Conservation (phyloP, 2,113 vertebrate species). For the Pterophyllum scalare region DNA sequence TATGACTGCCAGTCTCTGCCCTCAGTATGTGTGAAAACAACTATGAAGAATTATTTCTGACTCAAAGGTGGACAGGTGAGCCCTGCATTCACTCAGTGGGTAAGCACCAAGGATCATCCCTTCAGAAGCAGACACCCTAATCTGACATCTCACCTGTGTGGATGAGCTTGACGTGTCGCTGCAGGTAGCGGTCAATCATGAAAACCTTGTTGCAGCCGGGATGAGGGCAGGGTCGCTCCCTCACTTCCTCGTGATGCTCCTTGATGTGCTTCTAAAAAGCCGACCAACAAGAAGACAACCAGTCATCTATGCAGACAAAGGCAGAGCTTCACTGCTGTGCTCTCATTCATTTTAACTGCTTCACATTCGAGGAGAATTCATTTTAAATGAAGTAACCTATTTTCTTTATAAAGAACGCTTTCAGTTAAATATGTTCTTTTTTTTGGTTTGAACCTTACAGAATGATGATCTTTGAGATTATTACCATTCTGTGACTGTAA, state of each 20-base stretch:
- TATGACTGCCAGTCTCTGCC: no score
- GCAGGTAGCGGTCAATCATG: constrained; percentile 97
- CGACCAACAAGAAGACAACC: background rate
- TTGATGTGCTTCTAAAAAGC: constrained; percentile 92
- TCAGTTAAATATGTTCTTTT: background rate
- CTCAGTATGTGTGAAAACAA: background rate
- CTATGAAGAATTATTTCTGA: background rate
- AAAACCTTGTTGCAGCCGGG: constrained; percentile 99
- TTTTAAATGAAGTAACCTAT: background rate
- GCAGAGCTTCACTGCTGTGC: background rate
- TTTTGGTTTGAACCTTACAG: background rate
- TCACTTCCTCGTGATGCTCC: constrained; percentile 94
- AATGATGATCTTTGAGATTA: background rate
- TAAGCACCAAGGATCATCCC: background rate
- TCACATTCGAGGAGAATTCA: background rate
- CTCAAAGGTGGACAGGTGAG: background rate
- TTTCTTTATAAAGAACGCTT: no score
- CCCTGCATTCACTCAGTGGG: no score
- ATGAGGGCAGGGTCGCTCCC: constrained; percentile 94
- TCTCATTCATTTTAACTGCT: background rate
- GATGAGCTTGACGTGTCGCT: constrained; percentile 95
- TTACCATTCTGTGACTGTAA: background rate
- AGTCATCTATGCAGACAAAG: background rate
- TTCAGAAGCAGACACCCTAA: background rate
- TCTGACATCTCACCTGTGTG: constrained; percentile 86